phyloP scores from a whole-genome alignment of 2,888 invertebrate genomes.

The Silvanus unidentatus region DNA sequence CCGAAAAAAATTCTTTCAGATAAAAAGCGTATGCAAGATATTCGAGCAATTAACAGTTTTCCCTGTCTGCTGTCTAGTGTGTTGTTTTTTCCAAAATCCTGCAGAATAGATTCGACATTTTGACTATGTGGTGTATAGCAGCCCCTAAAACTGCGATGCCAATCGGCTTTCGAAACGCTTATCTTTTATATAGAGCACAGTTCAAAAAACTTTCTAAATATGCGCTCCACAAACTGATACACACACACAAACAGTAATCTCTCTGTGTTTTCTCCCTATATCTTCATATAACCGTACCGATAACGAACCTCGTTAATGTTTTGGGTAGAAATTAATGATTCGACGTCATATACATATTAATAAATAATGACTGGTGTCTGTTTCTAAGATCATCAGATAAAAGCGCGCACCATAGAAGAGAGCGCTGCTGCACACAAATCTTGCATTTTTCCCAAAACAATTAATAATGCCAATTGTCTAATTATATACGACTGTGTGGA shows the following conservation, averaged over 20 bases:
- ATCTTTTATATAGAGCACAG: conserved; percentile 2
- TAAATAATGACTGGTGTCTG: conserved; percentile 3
- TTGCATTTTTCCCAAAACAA: neutral
- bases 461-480: neutral
- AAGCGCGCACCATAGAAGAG: neutral
- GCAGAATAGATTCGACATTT: no score
- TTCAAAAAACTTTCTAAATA: conserved; percentile 6
- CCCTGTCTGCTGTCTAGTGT: no score
- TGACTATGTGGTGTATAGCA: no score
- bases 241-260: neutral
- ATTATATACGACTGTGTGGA: no score
- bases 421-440: neutral
- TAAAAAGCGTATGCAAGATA: neutral
- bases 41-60: neutral
- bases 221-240: neutral
- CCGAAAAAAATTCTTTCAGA: neutral
- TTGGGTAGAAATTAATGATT: conserved; percentile 5
- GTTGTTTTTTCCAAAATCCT: neutral
- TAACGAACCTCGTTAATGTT: conserved; percentile 5
- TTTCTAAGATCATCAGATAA: neutral
- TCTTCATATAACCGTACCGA: neutral
- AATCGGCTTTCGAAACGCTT: neutral
- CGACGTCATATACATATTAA: conserved; percentile 4
- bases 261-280: neutral
- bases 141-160: conserved; percentile 2